Base-by-base conservation (phyloP, 1,140 invertebrate species). In the Aphelinus certus region DNA sequence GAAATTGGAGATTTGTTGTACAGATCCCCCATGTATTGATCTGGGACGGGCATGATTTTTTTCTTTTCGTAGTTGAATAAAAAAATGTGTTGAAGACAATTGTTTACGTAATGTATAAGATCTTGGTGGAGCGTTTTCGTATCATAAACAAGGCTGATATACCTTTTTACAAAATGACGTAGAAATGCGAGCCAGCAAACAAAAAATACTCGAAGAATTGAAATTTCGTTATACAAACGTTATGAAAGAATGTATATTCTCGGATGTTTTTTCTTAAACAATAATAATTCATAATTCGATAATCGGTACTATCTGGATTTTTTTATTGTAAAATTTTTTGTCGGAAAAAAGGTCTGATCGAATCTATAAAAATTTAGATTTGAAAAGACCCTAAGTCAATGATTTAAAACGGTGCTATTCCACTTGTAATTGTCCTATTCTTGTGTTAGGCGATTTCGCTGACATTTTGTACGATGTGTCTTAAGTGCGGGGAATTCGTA, bases 381-480 rank as follows among this genome's bases (percentile, higher is more conserved):
- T 68, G 10, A 68, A 56, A 57, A 48, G 26, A 62, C 43, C 76
- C 49, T 62, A 51, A 63, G 51, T 71, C 57, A 51, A 55, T 61
- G 43, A 26, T 26, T 26, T 26, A 57, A 63, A 48, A 7, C 61
- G 48, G 53, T 55, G 68, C 73, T 73, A 53, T 43, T 75, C 66
- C 46, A 43, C 51, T 69, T 66, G 70, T 7, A 42, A 75, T 47
- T 67, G 43, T 76, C 51, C 56, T 62, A 70, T 58, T 67, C 26
- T 53, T 55, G 49, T 68, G 53, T 61, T 49, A 43, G 7, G 62
- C 58, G 42, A 71, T 63, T 71, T 49, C 55, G 51, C 58, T 74
- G 51, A 78, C 46, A 78, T 55, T 67, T 47, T 73, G 66, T 71
- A 76, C 56, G 53, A 71, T 68, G 68, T 76, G 55, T 70, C 72